phyloP scores from a whole-genome alignment of 23 tunicate genomes.

The Oikopleura dioica region DNA sequence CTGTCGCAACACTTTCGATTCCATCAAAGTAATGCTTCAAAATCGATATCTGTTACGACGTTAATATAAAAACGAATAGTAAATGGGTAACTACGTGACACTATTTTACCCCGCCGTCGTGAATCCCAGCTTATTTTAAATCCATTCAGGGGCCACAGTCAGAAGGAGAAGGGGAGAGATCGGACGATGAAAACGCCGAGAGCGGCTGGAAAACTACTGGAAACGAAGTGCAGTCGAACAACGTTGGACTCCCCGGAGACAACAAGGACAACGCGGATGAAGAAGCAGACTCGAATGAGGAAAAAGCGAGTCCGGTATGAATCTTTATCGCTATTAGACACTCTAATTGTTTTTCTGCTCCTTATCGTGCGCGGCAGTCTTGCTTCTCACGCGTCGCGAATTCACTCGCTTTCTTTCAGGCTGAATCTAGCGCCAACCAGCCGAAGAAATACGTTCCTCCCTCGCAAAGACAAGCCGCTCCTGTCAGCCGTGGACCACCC shows the following conservation, averaged over 20 bases:
- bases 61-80: too few relatives aligned
- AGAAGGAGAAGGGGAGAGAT: not conserved
- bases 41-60: too few relatives aligned
- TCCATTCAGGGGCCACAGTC: not conserved
- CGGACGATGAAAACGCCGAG: not conserved
- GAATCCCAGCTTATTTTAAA: not conserved
- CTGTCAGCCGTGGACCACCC: too few relatives aligned
- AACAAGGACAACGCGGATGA: not conserved
- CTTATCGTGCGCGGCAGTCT: not conserved
- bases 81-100: too few relatives aligned
- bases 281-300: not conserved
- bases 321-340: not conserved
- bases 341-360: not conserved
- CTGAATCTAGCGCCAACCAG: too few relatives aligned
- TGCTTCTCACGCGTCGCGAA: too few relatives aligned
- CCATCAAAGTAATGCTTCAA: too few relatives aligned
- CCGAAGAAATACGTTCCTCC: constrained; percentile 4
- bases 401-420: too few relatives aligned
- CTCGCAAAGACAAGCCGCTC: constrained; percentile 7
- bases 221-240: not conserved
- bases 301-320: not conserved
- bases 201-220: not conserved
- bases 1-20: too few relatives aligned
- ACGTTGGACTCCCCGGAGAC: not conserved
- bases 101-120: too few relatives aligned